Evolutionary conservation across 2,113 vertebrate genomes (phyloP), one percentile per base, ranked within the genome.

Genomic region (Cyprinodon variegatus): DNA sequence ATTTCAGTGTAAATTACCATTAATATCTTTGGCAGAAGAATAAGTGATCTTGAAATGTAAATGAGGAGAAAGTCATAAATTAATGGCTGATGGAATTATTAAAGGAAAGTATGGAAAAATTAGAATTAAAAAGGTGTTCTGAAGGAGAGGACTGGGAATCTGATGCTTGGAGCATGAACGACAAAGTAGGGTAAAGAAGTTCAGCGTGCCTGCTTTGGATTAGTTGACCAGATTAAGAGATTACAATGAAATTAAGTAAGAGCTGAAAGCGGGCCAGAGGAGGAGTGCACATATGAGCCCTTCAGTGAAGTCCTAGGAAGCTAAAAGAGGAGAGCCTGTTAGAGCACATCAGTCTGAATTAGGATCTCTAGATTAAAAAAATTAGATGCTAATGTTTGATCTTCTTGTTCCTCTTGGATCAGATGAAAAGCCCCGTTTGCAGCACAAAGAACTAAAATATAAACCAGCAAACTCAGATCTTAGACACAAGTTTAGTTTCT

Each of bases 191-290:
- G 81, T 92, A 79, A 92, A 92, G 83, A 83, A 85, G 70, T 88
- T 88, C 88, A 86, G 71, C 74, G 17, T 88, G 83, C 86, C 86
- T 90, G 79, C 82, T 82, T 73, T 71, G 91, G 94, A 94, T 95
- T 94, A 93, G 59, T 63, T 68, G 79, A 78, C 83, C 84, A 92
- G 93, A 94, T 94, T 94, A 94, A 93, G 91, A 89, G 94, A 94
- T 95, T 95, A 93, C 79, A 79, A 80, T 80, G 77, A 91, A 90
- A 91, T 92, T 88, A 88, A 91, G 74, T 75, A 82, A 90, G 53
- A 68, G 86, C 85, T 83, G 81, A 67, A 72, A 82, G 83, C 50
- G 80, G 78, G 70, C 79, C 78, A 80, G 81, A 68, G 77, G 79
- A 81, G 79, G 74, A 78, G 78, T 74, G 59, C n/a, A n/a, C 70